Evolutionary conservation across 2,113 vertebrate species (phyloP).

Genomic region (Chaetura pelagica): DNA sequence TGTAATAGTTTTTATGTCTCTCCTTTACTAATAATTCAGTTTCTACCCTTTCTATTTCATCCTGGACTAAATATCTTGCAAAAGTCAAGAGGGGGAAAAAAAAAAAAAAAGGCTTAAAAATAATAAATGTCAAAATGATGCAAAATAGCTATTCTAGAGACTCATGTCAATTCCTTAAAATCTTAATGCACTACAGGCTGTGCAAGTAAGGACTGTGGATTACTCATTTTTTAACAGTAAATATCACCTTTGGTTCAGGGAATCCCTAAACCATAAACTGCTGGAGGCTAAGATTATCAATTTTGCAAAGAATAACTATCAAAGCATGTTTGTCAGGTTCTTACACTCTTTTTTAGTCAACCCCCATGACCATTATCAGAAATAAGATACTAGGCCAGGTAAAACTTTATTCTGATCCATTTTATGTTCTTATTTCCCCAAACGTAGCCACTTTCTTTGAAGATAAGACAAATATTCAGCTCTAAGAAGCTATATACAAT

Average conservation of each 20-base stretch:
- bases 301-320: constrained; percentile 44
- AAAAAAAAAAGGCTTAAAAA: background rate
- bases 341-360: background rate
- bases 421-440: background rate
- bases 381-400: background rate
- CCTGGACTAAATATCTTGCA: background rate
- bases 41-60: background rate
- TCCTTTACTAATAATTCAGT: background rate
- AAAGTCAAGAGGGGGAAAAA: background rate
- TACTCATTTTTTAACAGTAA: constrained; percentile 30
- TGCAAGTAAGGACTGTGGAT: background rate
- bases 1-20: background rate
- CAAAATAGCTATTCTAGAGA: background rate
- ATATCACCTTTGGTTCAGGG: constrained; percentile 33
- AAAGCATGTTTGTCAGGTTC: background rate
- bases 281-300: constrained; percentile 45
- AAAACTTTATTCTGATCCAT: constrained; percentile 6
- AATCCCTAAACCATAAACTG: constrained; percentile 45
- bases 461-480: background rate
- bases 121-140: background rate
- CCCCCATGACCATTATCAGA: background rate
- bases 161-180: background rate
- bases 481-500: background rate
- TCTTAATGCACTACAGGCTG: background rate
- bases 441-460: background rate